Evolutionary conservation across 2,888 invertebrate species (phyloP), one percentile per base, ranked within the genome.

Genomic region (Sycophila texana): DNA sequence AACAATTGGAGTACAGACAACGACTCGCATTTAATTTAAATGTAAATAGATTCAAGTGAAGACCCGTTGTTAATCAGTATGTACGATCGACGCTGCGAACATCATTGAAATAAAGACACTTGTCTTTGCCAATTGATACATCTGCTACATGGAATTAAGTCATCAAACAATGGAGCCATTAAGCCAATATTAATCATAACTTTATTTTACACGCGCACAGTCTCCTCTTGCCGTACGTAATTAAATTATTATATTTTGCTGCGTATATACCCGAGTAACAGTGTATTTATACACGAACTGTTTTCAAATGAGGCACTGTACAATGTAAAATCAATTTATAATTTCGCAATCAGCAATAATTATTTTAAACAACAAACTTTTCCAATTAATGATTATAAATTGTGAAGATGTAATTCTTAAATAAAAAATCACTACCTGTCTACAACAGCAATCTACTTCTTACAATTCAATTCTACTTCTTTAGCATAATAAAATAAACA

Each of bases 121-220:
- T 18, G 65, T 47, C 47, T 66, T 55, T n/a, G 10, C 7, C 51
- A 55, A 68, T 68, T 68, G 68, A 68, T 68, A 55, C 39, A 16
- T 55, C 68, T 68, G n/a, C 18, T n/a, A n/a, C 26, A 55, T 55
- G 30, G 39, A 68, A 68, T 30, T 57, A 51, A 30, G 30, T 55
- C 18, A 0, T 30, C 12, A 16, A 13, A 30, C 68, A 68, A 68
- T 68, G 18, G 18, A 55, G 22, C 14, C 51, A 68, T 51, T 30
- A 39, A 53, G 53, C 14, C 53, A n/a, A 53, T 53, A 53, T 53
- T 53, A 53, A 66, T 49, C 20, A 12, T 12, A 20, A 49, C 20
- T 66, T 49, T 20, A 66, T 47, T 66, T 39, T 39, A 39, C 7
- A 39, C 7, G 7, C 7, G 5, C 39, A 39, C 4, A 39, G 39